Conservation (phyloP, 2,888 invertebrate species). For the Amiota minor region DNA sequence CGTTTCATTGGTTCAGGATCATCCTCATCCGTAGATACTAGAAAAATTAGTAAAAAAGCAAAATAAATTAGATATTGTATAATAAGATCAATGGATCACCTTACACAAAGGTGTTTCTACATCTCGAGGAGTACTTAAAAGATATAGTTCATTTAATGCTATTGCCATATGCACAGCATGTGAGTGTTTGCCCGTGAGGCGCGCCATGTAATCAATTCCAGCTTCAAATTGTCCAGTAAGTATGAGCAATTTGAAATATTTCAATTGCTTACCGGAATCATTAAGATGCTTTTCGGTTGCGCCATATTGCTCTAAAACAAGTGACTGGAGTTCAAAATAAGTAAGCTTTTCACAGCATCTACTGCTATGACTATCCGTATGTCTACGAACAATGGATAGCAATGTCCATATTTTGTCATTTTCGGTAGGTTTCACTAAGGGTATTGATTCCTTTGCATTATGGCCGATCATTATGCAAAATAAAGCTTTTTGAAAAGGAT, state of each 20-base stretch:
- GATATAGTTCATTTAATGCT: constrained; percentile 87
- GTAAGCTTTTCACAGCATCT: constrained; percentile 85
- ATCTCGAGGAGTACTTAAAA: constrained; percentile 84
- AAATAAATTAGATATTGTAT: too few relatives aligned
- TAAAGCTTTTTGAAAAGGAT: constrained; percentile 88
- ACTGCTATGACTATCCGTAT: constrained; percentile 74
- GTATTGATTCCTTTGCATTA: constrained; percentile 88
- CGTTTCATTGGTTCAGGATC: constrained; percentile 81
- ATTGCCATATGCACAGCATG: constrained; percentile 96
- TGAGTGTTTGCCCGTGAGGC: constrained; percentile 81
- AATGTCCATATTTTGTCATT: constrained; percentile 98
- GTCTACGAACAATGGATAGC: constrained; percentile 83
- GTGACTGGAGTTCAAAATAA: constrained; percentile 86
- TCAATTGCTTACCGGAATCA: constrained; percentile 90
- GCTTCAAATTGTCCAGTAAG: constrained; percentile 98
- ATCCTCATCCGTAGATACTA: constrained; percentile 84
- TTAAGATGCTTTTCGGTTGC: constrained; percentile 88
- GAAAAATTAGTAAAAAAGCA: constrained; percentile 5
- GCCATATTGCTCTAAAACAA: constrained; percentile 89
- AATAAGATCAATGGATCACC: constrained; percentile 61
- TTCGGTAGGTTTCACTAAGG: constrained; percentile 91
- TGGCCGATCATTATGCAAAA: constrained; percentile 85
- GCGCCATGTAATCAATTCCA: constrained; percentile 92
- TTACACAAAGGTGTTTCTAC: constrained; percentile 85
- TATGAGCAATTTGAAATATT: constrained; percentile 89